Evolutionary conservation across 2,113 vertebrate species (phyloP).

Genomic region (Hypocryptadius cinnamomeus): DNA sequence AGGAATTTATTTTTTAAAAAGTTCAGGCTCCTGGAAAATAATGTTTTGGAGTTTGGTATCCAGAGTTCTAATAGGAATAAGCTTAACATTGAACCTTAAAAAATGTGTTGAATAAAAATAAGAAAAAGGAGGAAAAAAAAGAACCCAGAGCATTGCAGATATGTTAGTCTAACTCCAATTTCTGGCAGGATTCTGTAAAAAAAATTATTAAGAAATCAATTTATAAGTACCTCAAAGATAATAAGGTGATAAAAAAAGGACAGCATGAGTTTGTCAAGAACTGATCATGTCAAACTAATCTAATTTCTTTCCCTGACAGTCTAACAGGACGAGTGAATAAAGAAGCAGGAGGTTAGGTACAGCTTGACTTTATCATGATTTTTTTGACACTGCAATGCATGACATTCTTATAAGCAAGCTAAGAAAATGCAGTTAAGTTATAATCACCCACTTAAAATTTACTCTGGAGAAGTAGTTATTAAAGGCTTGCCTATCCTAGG

Average conservation of each 20-base stretch:
- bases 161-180: not conserved
- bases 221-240: conserved; percentile 9
- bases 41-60: not conserved
- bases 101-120: not conserved
- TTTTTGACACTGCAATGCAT: not conserved
- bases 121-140: too few species aligned
- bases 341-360: not conserved
- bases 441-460: not conserved
- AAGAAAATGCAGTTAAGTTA: not conserved
- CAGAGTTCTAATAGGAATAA: not conserved
- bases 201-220: not conserved
- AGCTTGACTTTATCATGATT: not conserved
- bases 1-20: not conserved
- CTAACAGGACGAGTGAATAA: not conserved
- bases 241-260: conserved; percentile 30
- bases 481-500: not conserved
- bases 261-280: conserved; percentile 13
- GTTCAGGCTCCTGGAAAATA: not conserved
- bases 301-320: conserved; percentile 10
- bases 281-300: conserved; percentile 11
- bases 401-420: not conserved
- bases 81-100: not conserved
- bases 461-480: not conserved
- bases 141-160: not conserved
- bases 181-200: not conserved